phyloP scores from a whole-genome alignment of 1,140 invertebrate species.

The Eueides isabella region DNA sequence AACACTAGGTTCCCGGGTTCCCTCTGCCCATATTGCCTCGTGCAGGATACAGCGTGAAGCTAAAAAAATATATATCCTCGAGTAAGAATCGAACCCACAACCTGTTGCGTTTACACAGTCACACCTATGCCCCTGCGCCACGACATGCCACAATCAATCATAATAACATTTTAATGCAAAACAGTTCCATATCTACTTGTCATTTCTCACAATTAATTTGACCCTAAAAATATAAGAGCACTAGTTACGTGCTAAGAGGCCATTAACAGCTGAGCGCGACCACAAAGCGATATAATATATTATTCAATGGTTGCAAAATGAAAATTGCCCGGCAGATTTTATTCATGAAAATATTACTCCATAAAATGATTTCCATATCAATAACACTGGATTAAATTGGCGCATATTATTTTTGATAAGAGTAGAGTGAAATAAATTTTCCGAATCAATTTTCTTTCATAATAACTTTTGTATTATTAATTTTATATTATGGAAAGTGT shows the following conservation, averaged over 20 bases:
- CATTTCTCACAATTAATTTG: slow-evolving; percentile 19
- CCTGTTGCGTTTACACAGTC: no score
- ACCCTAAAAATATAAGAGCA: slow-evolving; percentile 20
- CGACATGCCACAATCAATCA: not conserved
- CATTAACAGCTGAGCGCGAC: slow-evolving; percentile 44
- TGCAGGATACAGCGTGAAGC: no score
- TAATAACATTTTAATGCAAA: not conserved
- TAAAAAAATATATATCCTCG: no score
- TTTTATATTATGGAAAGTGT: not conserved
- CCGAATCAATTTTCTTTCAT: slow-evolving; percentile 24
- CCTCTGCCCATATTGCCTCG: no score
- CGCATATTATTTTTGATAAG: slow-evolving; percentile 36
- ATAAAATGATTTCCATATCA: slow-evolving; percentile 52
- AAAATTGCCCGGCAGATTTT: slow-evolving; percentile 53
- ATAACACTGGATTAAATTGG: slow-evolving; percentile 45
- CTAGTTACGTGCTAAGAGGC: slow-evolving; percentile 45
- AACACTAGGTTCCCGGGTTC: no score
- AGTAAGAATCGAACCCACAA: no score
- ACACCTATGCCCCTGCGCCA: no score
- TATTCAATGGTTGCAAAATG: slow-evolving; percentile 54
- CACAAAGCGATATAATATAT: slow-evolving; percentile 53
- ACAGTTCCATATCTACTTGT: not conserved
- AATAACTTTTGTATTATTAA: slow-evolving; percentile 20
- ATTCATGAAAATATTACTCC: slow-evolving; percentile 51
- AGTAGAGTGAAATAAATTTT: slow-evolving; percentile 28